Evolutionary conservation across 2,888 invertebrate genomes (phyloP).

Genomic region (Cordilura impudica): DNA sequence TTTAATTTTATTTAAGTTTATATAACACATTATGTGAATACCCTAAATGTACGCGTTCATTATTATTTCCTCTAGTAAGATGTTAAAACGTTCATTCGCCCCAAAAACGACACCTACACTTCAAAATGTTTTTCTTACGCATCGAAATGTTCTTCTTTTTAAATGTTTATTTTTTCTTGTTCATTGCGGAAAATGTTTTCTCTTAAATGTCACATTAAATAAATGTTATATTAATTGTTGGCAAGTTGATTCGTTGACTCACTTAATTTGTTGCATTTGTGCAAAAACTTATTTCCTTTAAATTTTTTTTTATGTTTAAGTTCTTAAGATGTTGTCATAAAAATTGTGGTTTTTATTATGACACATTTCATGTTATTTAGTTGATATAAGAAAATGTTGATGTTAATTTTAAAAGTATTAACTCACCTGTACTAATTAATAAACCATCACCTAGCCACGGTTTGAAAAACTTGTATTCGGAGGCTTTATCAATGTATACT

Average conservation of each 20-base stretch:
- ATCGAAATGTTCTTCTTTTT: background rate
- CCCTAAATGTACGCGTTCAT: background rate
- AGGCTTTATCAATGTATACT: constrained; percentile 88
- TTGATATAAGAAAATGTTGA: background rate
- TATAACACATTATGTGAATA: background rate
- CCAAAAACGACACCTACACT: background rate
- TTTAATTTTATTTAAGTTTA: too few relatives aligned
- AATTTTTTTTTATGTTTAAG: background rate
- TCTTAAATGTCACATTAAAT: background rate
- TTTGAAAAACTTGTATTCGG: constrained; percentile 88
- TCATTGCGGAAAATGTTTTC: background rate
- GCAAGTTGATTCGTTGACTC: background rate
- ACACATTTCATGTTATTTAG: background rate
- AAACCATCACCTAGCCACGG: constrained; percentile 92
- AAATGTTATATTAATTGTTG: constrained; percentile 5
- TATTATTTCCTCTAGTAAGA: background rate
- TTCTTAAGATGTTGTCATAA: background rate
- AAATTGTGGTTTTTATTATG: background rate
- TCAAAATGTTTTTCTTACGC: background rate
- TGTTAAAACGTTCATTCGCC: background rate
- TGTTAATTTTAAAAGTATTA: background rate
- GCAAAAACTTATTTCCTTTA: background rate
- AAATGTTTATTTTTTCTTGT: background rate
- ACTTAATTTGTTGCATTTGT: background rate
- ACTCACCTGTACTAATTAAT: constrained; percentile 86